These are phyloP conservation scores for Cyanoderma ruficeps DNA, from an alignment of 2,113 vertebrate species.

Conservation along the genomic window DNA sequence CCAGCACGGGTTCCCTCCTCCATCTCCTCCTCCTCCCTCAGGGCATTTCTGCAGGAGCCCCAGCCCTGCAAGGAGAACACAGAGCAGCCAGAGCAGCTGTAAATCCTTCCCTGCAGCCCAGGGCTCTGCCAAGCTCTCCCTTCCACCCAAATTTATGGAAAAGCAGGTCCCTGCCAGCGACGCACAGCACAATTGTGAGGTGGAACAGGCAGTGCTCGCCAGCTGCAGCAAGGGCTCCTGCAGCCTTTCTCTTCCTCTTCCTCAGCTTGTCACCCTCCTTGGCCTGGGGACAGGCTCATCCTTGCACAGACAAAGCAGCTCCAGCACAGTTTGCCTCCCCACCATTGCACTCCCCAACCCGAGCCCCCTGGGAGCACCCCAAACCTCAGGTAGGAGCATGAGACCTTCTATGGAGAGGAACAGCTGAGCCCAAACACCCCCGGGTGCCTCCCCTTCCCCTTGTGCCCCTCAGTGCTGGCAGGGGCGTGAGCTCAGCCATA, in stretches of 20 bases:
- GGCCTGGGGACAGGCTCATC: not conserved
- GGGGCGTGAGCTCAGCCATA: rapidly evolving
- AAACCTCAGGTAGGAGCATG: rapidly evolving
- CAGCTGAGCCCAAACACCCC: not conserved
- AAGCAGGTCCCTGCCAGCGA: conserved; percentile 42
- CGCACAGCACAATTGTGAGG: not conserved
- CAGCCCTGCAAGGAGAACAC: conserved; percentile 8
- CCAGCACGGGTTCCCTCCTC: not conserved
- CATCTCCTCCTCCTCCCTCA: not conserved
- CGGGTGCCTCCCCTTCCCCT: not conserved
- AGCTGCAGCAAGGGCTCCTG: not conserved
- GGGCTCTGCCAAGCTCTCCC: conserved; percentile 57
- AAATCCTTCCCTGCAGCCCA: conserved; percentile 56
- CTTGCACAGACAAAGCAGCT: not conserved
- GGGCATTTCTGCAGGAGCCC: conserved; percentile 22
- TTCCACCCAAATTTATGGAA: conserved; percentile 68
- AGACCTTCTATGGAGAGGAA: rapidly evolving
- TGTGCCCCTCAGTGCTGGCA: not conserved
- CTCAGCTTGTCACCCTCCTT: not conserved
- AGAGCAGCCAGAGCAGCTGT: conserved; percentile 37
- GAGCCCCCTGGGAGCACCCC: rapidly evolving
- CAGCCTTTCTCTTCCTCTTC: not conserved
- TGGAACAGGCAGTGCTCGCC: not conserved
- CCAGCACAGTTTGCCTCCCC: not conserved
- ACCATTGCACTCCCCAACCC: rapidly evolving